A percentile compares a stretch with the other conserved stretches of the same genome.
Conservation (phyloP, 2,113 vertebrate genomes). For the Plotosus lineatus region DNA sequence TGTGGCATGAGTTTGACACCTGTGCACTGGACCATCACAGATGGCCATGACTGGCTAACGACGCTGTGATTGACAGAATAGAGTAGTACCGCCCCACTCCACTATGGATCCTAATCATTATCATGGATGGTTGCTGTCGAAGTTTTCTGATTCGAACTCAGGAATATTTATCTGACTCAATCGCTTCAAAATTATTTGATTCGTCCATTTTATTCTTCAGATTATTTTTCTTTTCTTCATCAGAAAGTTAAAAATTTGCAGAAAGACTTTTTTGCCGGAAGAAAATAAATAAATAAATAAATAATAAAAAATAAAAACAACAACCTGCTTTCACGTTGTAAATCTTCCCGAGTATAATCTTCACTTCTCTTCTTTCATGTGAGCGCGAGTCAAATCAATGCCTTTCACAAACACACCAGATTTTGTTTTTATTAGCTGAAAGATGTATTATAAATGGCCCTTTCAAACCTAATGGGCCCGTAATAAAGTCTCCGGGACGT, state of each 20-base stretch:
- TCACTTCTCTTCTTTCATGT: conserved; percentile 64
- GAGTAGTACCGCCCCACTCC: background rate
- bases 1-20: too few relatives aligned
- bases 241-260: conserved; percentile 30
- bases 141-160: too few relatives aligned
- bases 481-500: conserved; percentile 73
- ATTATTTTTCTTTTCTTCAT: too few relatives aligned
- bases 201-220: too few relatives aligned
- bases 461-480: conserved; percentile 75
- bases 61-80: background rate
- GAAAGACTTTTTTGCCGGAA: background rate
- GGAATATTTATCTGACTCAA: too few relatives aligned
- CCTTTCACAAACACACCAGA: conserved; percentile 63
- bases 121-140: too few relatives aligned
- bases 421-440: conserved; percentile 74
- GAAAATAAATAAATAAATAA: too few relatives aligned
- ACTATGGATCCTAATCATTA: background rate
- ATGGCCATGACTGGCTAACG: background rate
- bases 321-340: conserved; percentile 39
- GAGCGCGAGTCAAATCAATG: conserved; percentile 43
- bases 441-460: conserved; percentile 79
- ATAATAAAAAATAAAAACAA: too few relatives aligned
- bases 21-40: background rate
- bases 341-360: conserved; percentile 64
- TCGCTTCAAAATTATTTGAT: too few relatives aligned